Evolutionary conservation across 2,888 invertebrate genomes (phyloP), one percentile per base, ranked within the genome.

Genomic region (Orchesellides sinensis): DNA sequence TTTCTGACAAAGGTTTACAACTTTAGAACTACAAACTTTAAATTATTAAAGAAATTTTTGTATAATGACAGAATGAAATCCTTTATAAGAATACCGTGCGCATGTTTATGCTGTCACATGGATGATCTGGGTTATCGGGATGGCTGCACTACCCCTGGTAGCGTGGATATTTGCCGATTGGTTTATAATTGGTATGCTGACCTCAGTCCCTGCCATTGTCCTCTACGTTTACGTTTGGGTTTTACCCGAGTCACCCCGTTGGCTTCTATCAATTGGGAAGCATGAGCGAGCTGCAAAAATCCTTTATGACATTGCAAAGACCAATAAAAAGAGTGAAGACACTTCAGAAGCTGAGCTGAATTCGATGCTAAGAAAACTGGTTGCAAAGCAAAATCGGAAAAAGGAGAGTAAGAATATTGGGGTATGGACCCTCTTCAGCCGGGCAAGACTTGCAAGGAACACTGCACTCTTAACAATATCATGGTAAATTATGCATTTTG

Each of bases 151-250:
- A 17, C 88, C 89, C 0, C 79, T 89, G 2, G 56, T 89, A 0
- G 89, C 89, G 5, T 89, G 88, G 87, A 68, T 88, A 5, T 79
- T 88, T 3, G 52, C 87, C 6, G 63, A 54, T 23, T 86, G 87
- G 87, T 82, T 77, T 59, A 40, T 82, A 0, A 84, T 86, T 21
- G 87, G 85, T 10, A 35, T 86, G 14, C 40, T 77, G 14, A 86
- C 86, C 0, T 81, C 87, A 1, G 49, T 85, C 12, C 88, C 88
- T 3, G 83, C 82, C 2, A 21, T 85, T 8, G 2, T 74, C 6
- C 27, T 88, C 10, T 73, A 84, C 23, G 14, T 85, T n/a, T 87
- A 84, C 70, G 78, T 54, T 54, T 52, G 47, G 66, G 29, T 77
- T 1, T 61, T 88, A 3, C 83, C 84, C 0, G 88, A 88, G 29